Evolutionary conservation across 1,140 invertebrate genomes (phyloP).

Genomic region (Caenorhabditis brenneri): DNA sequence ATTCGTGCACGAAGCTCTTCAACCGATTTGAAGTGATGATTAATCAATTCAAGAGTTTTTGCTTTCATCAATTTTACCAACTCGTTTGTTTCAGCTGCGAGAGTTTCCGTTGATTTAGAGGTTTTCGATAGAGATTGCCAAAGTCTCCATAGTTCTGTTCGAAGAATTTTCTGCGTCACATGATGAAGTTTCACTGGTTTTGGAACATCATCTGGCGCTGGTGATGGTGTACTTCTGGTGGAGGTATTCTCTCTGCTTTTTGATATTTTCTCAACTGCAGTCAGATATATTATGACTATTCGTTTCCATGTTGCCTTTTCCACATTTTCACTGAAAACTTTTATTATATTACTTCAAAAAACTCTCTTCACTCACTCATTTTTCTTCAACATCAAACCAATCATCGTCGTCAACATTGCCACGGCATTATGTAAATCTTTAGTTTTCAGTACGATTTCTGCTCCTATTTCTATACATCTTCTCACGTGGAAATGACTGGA

Average conservation of each 20-base stretch:
- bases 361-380: neutral
- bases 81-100: neutral
- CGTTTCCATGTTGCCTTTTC: neutral
- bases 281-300: neutral
- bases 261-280: neutral
- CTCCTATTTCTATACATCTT: neutral
- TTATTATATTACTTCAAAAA: neutral
- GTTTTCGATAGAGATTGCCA: neutral
- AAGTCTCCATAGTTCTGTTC: neutral
- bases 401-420: neutral
- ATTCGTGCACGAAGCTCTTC: neutral
- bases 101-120: no score
- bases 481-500: neutral
- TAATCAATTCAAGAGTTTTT: neutral
- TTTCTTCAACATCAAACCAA: neutral
- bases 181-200: neutral
- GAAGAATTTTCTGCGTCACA: neutral
- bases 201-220: neutral
- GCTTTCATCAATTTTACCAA: neutral
- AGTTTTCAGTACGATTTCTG: neutral
- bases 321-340: neutral
- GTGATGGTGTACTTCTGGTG: slow-evolving; percentile 13
- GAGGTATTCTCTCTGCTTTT: no score
- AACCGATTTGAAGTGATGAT: neutral
- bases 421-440: neutral